Evolutionary conservation across 2,113 vertebrate species (phyloP).

Genomic region (Cygnus buccinator): DNA sequence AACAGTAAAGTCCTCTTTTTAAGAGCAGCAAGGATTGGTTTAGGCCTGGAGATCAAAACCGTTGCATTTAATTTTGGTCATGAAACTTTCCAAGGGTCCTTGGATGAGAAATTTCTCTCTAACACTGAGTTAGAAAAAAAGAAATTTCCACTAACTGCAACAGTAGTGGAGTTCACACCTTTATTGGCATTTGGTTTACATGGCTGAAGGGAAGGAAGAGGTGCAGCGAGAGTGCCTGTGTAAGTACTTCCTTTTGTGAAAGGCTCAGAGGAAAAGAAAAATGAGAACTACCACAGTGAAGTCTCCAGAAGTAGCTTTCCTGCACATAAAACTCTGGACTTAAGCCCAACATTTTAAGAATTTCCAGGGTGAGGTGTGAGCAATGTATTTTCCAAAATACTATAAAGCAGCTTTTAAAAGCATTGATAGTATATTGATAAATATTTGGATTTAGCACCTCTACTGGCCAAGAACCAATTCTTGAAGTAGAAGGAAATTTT

Average conservation of each 20-base stretch:
- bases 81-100: background rate
- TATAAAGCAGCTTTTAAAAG: background rate
- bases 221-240: background rate
- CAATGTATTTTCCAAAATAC: background rate
- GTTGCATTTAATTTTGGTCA: background rate
- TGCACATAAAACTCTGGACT: background rate
- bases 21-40: background rate
- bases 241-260: background rate
- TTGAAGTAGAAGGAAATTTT: background rate
- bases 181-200: background rate
- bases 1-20: background rate
- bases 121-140: background rate
- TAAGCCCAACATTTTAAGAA: background rate
- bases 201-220: background rate
- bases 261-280: background rate
- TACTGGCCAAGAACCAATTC: background rate
- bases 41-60: background rate
- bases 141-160: background rate
- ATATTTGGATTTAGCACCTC: slow-evolving; percentile 19
- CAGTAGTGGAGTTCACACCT: background rate
- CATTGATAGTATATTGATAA: background rate
- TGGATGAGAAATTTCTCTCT: background rate
- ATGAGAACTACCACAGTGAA: background rate
- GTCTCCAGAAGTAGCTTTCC: background rate
- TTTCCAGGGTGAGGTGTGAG: slow-evolving; percentile 16